A percentile compares a stretch with the other conserved stretches of the same genome.
Conservation (phyloP, 2,113 vertebrate species). For the Podocnemis expansa region DNA sequence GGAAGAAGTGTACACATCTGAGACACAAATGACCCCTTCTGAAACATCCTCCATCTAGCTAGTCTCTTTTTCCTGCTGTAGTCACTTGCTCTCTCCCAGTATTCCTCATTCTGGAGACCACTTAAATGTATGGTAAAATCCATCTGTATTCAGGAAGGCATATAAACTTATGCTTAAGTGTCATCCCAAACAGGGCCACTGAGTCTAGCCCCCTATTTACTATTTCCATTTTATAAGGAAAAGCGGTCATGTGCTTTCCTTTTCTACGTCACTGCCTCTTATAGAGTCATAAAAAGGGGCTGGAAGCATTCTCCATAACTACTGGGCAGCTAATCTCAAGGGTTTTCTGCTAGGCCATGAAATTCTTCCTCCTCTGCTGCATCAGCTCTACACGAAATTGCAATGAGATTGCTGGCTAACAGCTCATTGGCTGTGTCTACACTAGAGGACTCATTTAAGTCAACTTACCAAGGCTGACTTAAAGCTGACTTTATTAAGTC, state of each 20-base stretch:
- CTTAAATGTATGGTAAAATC: rapidly evolving
- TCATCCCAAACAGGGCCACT: not conserved
- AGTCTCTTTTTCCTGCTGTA: not conserved
- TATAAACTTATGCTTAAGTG: not conserved
- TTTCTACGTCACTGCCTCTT: not conserved
- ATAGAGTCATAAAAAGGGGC: not conserved
- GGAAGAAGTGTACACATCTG: not conserved
- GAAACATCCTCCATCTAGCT: not conserved
- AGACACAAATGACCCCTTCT: not conserved
- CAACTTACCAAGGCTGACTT: too few species aligned
- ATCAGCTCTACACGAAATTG: not conserved
- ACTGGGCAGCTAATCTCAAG: not conserved
- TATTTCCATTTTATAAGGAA: rapidly evolving
- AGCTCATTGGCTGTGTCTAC: too few species aligned
- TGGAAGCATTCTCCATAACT: not conserved
- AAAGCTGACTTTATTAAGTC: too few species aligned
- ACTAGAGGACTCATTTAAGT: too few species aligned
- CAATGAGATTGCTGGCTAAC: rapidly evolving
- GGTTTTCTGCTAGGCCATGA: not conserved
- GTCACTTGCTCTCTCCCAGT: rapidly evolving
- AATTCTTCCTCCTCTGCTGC: not conserved
- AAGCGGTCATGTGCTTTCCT: rapidly evolving
- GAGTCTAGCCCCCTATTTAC: rapidly evolving
- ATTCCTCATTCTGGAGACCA: rapidly evolving
- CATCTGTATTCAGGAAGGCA: not conserved